Evolutionary conservation across 1,140 invertebrate genomes (phyloP), one percentile per base, ranked within the genome.

Genomic region (Hylaeus volcanicus): DNA sequence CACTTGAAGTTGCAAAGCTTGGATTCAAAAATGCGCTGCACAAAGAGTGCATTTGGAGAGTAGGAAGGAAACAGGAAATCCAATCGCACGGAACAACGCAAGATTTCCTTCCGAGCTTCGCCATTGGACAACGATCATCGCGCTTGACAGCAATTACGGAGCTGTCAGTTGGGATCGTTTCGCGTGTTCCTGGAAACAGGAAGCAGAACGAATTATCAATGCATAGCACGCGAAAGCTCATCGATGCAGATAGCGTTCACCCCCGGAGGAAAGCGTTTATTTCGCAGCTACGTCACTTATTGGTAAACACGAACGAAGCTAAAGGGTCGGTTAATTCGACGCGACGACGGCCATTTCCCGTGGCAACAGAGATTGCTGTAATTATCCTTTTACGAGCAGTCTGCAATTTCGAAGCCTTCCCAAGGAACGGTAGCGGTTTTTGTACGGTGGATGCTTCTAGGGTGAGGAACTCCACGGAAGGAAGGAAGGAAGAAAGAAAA

Each of bases 351-450:
- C 60, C 71, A 74, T 74, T 79, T 74, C 53, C 53, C 41, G 9
- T 26, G 43, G 77, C 72, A 74, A 74, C 64, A 41, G 77, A 58
- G 77, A 79, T 79, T 74, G 61, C 77, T 58, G 77, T 74, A 79
- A 79, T 79, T 79, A 79, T 79, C 77, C 71, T 74, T 79, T 74
- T 79, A 79, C 71, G 71, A 60, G 70, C 41, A 26, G 48, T 39
- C 69, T 58, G 61, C 61, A 71, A 79, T 79, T 74, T 66, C 41
- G 60, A 66, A 53, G 64, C 70, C 51, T 78, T 11, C 4, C 9
- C 26, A 26, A 72, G 76, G 37, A 78, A 53, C 41, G 26, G 37
- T 3, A 45, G 41, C 51, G 3, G 48, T 14, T 61, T 78, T 78
- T 72, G 58, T 39, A 5, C 58, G 26, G 39, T 4, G 37, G 14